Percentiles rank a stretch among this genome's conserved stretches.
These are phyloP conservation scores for Dendrolimus houi DNA, from an alignment of 2,888 invertebrate genomes.

Conservation along the genomic window DNA sequence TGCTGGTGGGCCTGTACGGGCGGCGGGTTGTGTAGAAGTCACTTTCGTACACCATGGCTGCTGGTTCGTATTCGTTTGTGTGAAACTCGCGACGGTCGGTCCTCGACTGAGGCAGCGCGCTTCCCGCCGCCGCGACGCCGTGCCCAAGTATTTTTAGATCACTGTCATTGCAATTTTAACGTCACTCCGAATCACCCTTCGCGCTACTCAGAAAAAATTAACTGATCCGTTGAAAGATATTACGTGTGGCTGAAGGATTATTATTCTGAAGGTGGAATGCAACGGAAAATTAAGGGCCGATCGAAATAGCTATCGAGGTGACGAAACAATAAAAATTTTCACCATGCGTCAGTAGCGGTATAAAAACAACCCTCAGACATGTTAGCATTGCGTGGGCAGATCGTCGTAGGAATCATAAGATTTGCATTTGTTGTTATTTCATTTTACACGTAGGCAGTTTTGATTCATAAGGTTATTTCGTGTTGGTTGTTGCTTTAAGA, in stretches of 20 bases:
- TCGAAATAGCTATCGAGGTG: slow-evolving; percentile 25
- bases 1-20: slow-evolving; percentile 86
- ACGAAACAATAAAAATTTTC: slow-evolving; percentile 4
- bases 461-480: slow-evolving; percentile 10
- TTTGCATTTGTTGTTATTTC: slow-evolving; percentile 16
- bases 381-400: slow-evolving; percentile 21
- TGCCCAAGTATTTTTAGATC: slow-evolving; percentile 58
- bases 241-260: slow-evolving; percentile 66
- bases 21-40: slow-evolving; percentile 94
- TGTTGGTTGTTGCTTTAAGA: neutral
- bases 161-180: slow-evolving; percentile 74
- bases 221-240: slow-evolving; percentile 36
- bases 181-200: slow-evolving; percentile 49
- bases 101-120: slow-evolving; percentile 61
- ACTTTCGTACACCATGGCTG: slow-evolving; percentile 92
- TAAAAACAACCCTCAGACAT: slow-evolving; percentile 17
- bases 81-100: slow-evolving; percentile 66
- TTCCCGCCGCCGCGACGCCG: slow-evolving; percentile 37
- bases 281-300: slow-evolving; percentile 22
- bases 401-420: slow-evolving; percentile 9
- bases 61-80: slow-evolving; percentile 57
- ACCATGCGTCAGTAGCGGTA: slow-evolving; percentile 19
- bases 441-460: slow-evolving; percentile 13
- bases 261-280: slow-evolving; percentile 31
- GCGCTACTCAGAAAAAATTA: slow-evolving; percentile 44